phyloP scores from a whole-genome alignment of 1,140 invertebrate genomes.

The Conus ventricosus region DNA sequence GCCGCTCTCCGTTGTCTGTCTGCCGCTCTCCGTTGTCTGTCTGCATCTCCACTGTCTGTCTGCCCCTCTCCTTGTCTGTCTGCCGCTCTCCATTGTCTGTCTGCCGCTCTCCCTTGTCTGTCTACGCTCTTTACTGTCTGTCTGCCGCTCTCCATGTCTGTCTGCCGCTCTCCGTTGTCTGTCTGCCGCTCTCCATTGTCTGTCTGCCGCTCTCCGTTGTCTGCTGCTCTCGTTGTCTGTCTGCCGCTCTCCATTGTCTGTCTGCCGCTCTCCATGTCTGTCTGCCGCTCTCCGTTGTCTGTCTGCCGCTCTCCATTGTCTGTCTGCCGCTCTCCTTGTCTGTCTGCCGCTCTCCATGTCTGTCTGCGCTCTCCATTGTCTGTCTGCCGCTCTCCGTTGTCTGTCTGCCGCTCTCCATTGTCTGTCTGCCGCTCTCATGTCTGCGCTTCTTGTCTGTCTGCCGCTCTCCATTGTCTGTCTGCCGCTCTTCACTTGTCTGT shows the following conservation, averaged over 20 bases:
- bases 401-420: background rate
- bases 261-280: too few species aligned
- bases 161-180: background rate
- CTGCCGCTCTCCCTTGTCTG: background rate
- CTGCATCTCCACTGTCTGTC: too few species aligned
- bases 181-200: background rate
- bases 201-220: background rate
- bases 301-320: background rate
- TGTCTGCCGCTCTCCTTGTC: background rate
- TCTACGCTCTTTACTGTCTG: too few species aligned
- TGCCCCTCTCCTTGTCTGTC: background rate
- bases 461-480: background rate
- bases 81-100: background rate
- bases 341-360: too few species aligned
- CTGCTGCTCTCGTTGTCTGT: conserved; percentile 6
- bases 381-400: background rate
- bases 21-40: background rate
- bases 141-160: background rate
- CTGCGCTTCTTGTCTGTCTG: too few species aligned
- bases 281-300: background rate
- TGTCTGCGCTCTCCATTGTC: background rate
- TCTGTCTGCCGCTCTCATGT: too few species aligned
- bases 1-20: background rate
- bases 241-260: background rate
- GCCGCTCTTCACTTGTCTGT: too few species aligned